These are phyloP conservation scores for Urocyon cinereoargenteus DNA, from an alignment of 2,797 vertebrate genomes.

Conservation along the genomic window DNA sequence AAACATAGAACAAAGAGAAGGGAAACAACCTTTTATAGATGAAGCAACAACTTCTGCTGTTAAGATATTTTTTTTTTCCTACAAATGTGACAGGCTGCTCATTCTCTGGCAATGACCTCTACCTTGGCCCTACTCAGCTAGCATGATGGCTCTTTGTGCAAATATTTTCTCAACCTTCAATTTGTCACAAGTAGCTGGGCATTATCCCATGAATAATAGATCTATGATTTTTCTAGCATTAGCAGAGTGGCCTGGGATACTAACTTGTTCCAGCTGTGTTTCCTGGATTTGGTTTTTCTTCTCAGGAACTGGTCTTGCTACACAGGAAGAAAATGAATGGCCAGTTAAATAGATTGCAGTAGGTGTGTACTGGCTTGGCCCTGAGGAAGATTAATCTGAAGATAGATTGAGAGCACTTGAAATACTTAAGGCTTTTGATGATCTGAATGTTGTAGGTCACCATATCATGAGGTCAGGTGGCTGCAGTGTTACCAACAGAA, in stretches of 20 bases:
- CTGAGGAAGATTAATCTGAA: conserved; percentile 34
- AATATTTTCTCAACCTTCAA: conserved; percentile 81
- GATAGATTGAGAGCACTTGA: conserved; percentile 10
- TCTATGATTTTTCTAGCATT: conserved; percentile 77
- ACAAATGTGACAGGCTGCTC: conserved; percentile 27
- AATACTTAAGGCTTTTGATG: conserved; percentile 50
- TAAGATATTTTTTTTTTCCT: not conserved
- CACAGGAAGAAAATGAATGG: conserved; percentile 64
- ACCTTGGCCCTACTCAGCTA: conserved; percentile 62
- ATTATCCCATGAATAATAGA: conserved; percentile 76
- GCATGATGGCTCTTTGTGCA: conserved; percentile 67
- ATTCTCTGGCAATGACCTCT: conserved; percentile 64
- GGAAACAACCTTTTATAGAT: conserved; percentile 52
- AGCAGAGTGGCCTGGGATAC: conserved; percentile 45
- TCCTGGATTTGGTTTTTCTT: conserved; percentile 66
- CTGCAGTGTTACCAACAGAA: not conserved
- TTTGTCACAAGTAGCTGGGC: conserved; percentile 81
- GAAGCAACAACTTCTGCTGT: conserved; percentile 21
- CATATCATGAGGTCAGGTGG: not conserved
- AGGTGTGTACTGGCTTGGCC: not conserved
- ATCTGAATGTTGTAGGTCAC: not conserved
- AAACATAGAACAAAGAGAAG: conserved; percentile 31
- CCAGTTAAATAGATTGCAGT: conserved; percentile 15
- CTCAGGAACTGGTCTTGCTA: conserved; percentile 30
- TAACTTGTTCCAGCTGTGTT: conserved; percentile 82